Evolutionary conservation across 30 jellyfish, hydroid and myxozoan species (phyloP), one percentile per base, ranked within the genome.

Genomic region (Catostylus mosaicus): DNA sequence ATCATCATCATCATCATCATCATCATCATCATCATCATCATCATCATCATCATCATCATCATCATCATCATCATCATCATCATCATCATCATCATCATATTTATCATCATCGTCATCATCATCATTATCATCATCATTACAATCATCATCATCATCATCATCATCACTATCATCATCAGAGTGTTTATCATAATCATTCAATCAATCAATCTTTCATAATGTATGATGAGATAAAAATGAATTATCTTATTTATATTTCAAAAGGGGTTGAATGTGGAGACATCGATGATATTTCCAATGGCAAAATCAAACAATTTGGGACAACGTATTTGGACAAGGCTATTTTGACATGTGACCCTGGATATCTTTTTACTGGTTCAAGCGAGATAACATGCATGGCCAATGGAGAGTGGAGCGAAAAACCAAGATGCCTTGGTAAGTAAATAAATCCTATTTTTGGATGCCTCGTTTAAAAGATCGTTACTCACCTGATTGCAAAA

Each of bases 221-320:
- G 54, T 16, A 2, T 0, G 23, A 6, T 2, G 35, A 54, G 2
- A 30, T 16, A 16, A 52, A 12, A 11, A 30, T 32, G 0, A 11
- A 24, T 65, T 43, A 14, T 37, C 18, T 34, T 20, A 34, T 36
- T 4, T 68, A 29, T 71, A 3, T 0, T 35, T 30, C n/a, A 19
- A 27, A 47, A 82, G 95, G 30, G 36, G 89, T 85, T 75, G 85
- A 73, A 45, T 85, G 95, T 60, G 90, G 95, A 43, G 62, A 37
- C 11, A 85, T 80, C 7, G 69, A 33, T n/a, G 37, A 19, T 20
- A 24, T 85, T 22, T 56, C 62, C 3, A 73, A 66, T 47, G 95
- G 95, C 36, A 31, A 34, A 64, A 47, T 30, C 37, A 67, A 48
- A 27, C 11, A 1, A 8, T 52, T 14, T 32, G 92, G 85, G 6